A percentile compares a stretch with the other conserved stretches of the same genome.
Evolutionary conservation across 1,140 invertebrate species (phyloP).

Genomic region (Homalodisca vitripennis): DNA sequence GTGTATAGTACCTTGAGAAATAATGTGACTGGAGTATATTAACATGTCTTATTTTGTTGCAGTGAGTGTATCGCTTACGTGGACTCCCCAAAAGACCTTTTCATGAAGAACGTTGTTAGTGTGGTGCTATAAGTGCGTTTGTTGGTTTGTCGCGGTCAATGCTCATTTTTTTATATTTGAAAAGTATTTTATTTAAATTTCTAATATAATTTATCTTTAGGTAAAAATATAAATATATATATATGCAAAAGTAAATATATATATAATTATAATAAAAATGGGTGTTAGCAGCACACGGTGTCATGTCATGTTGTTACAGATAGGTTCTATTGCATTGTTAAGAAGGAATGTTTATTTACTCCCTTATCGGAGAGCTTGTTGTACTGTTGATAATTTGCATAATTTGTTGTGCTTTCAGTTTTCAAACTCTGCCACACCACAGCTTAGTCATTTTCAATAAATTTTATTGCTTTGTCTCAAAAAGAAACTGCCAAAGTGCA

Average conservation of each 20-base stretch:
- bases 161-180: constrained; percentile 16
- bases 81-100: constrained; percentile 7
- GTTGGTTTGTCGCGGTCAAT: constrained; percentile 14
- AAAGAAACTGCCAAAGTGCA: too few relatives aligned
- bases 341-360: not conserved
- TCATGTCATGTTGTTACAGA: constrained; percentile 2
- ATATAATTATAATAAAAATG: constrained; percentile 5
- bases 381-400: not conserved
- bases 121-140: constrained; percentile 17
- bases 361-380: constrained; percentile 6
- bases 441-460: too few relatives aligned
- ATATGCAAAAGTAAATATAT: constrained; percentile 6
- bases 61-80: constrained; percentile 6
- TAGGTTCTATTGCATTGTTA: constrained; percentile 2
- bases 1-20: too few relatives aligned
- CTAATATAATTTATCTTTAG: constrained; percentile 5
- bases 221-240: constrained; percentile 18
- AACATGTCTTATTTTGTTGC: not conserved
- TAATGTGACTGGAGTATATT: not conserved
- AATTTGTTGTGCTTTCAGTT: constrained; percentile 7
- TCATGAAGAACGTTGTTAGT: constrained; percentile 5
- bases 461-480: too few relatives aligned
- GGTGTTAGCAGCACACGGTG: constrained; percentile 5
- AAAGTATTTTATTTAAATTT: constrained; percentile 6
- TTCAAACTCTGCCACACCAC: not conserved